Conservation (phyloP, 1,140 invertebrate genomes). For the Asbolus verrucosus region DNA sequence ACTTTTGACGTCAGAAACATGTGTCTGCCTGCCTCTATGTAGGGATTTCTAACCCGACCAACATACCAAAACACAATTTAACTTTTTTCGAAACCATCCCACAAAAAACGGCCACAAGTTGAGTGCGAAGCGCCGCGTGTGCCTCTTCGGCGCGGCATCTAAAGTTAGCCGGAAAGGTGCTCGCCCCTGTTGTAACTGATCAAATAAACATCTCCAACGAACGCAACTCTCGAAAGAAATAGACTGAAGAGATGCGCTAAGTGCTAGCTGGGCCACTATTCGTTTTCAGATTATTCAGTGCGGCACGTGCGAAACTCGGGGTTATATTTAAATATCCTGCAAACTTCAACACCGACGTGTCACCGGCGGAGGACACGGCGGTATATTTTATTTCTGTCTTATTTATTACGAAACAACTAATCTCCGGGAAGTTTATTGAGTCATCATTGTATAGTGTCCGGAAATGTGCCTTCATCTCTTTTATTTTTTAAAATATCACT, state of each 20-base stretch:
- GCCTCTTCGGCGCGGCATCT: no score
- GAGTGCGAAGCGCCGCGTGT: no score
- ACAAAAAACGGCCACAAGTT: background rate
- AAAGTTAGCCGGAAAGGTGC: conserved; percentile 42
- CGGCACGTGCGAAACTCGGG: conserved; percentile 49
- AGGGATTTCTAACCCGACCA: no score
- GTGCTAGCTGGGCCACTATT: conserved; percentile 25
- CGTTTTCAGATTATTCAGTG: background rate
- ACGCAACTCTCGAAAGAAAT: conserved; percentile 2
- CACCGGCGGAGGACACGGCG: background rate
- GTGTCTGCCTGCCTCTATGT: no score
- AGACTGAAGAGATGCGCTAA: conserved; percentile 13
- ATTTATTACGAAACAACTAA: conserved; percentile 32
- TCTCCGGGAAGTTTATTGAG: conserved; percentile 10
- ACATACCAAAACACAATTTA: conserved; percentile 1
- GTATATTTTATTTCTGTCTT: conserved; percentile 22
- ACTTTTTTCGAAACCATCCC: conserved; percentile 21
- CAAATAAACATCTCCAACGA: conserved; percentile 43
- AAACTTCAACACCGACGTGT: no score
- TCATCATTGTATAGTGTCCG: no score
- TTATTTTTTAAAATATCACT: no score
- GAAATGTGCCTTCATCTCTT: no score
- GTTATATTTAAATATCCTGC: conserved; percentile 49
- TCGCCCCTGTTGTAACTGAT: conserved; percentile 32
- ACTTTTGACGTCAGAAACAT: no score